Evolutionary conservation across 2,797 vertebrate genomes (phyloP), one percentile per base, ranked within the genome.

Genomic region (Cynodonichthys magdalenae): DNA sequence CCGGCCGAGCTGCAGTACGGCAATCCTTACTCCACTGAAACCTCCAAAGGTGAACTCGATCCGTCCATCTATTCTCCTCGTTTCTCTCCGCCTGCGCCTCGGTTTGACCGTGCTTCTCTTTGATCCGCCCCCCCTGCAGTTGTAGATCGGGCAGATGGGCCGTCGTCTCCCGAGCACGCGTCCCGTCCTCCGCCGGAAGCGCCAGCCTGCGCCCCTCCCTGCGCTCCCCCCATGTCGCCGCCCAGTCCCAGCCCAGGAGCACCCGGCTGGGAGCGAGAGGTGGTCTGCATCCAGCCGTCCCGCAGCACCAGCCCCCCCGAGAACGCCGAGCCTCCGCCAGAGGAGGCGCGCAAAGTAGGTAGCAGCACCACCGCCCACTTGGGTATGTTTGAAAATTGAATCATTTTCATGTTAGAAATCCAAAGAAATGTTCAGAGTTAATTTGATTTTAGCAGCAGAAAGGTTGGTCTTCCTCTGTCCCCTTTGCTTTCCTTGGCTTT

Each of bases 261-360:
- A 0, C 75, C 80, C 0, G 86, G 91, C 19, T 96, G 96, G 95
- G 93, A 94, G 57, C 88, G 84, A 28, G 94, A 93, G 41, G 97
- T 99, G 15, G 97, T 99, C 74, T 96, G 97, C 80, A 98, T 96
- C 84, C 97, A 99, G 77, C 97, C 97, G 15, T 92, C 95, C 41
- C 95, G 97, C 72, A 96, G 95, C 74, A 94, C 97, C 15, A 96
- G 94, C 82, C 93, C 96, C 17, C 96, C 97, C 3, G 96, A 99
- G 54, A 95, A 93, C 57, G 88, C 94, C 59, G 97, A 99, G 88
- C 94, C 94, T 55, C 93, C 95, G 0, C 88, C 94, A 0, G 95
- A 96, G 73, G 95, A 97, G 6, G 76, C 86, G 0, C 91, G 80
- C 71, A 94, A 92, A 44, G 96, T 94, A 90, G 94, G 89, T 1